Conservation (phyloP, 2,797 vertebrate species). For the Hemibagrus guttatus region DNA sequence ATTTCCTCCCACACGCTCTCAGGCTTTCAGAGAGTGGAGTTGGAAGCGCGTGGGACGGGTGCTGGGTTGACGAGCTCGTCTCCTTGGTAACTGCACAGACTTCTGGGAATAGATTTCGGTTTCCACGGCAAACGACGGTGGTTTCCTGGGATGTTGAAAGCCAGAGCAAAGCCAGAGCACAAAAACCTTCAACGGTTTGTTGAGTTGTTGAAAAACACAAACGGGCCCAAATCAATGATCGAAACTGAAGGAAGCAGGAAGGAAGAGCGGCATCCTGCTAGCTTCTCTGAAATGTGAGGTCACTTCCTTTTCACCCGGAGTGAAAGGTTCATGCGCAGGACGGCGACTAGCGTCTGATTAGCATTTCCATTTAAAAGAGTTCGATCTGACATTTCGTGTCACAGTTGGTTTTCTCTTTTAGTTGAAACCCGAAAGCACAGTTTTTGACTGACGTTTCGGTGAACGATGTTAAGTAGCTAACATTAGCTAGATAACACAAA, state of each 20-base stretch:
- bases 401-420: background rate
- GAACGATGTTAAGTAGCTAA: background rate
- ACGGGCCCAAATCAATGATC: too few species aligned
- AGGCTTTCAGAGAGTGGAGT: constrained; percentile 5
- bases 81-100: constrained; percentile 42
- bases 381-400: background rate
- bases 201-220: background rate
- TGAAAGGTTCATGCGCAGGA: background rate
- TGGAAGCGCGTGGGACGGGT: constrained; percentile 29
- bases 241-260: background rate
- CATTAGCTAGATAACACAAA: background rate
- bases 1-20: constrained; percentile 26
- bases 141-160: constrained; percentile 5
- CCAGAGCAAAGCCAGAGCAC: background rate
- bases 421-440: background rate
- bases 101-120: constrained; percentile 20
- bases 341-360: background rate
- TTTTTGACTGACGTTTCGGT: background rate
- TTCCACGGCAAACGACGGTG: background rate
- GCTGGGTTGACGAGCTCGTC: constrained; percentile 20
- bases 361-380: too few species aligned
- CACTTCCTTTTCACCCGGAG: background rate
- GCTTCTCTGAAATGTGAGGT: background rate
- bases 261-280: background rate
- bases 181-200: background rate